Evolutionary conservation across 2,797 vertebrate genomes (phyloP).

Genomic region (Tamandua tetradactyla): DNA sequence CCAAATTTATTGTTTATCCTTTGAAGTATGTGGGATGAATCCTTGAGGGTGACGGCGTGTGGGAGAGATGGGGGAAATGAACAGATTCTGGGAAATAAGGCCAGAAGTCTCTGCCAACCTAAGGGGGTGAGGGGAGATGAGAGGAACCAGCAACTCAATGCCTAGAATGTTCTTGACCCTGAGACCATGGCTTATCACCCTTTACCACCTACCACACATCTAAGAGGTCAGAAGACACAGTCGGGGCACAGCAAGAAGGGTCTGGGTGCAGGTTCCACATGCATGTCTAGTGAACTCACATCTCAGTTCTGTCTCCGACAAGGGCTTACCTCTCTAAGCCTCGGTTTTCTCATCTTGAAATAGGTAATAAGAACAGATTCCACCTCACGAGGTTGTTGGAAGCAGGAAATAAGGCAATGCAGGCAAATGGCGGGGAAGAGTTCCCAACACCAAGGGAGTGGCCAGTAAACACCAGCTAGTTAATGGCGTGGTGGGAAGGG

Average conservation of each 20-base stretch:
- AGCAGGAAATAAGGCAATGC: background rate
- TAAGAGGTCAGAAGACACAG: background rate
- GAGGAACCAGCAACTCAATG: background rate
- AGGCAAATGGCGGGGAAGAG: background rate
- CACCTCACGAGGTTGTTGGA: background rate
- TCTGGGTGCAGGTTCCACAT: background rate
- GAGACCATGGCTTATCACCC: background rate
- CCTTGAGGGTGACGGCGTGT: background rate
- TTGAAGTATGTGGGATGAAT: background rate
- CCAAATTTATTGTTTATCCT: background rate
- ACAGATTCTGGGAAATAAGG: background rate
- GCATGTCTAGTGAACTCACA: background rate
- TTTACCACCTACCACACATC: background rate
- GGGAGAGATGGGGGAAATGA: background rate
- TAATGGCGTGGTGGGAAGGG: background rate
- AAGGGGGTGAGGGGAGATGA: too few species aligned
- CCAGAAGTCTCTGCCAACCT: background rate
- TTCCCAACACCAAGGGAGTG: background rate
- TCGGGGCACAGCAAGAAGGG: fast-evolving
- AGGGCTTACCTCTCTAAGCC: background rate
- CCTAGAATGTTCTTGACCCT: background rate
- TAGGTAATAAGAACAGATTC: background rate
- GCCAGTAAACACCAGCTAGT: background rate
- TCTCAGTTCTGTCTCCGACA: background rate
- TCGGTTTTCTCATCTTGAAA: background rate